These are phyloP conservation scores for Percina caprodes DNA, from an alignment of 2,113 vertebrate genomes.

Conservation along the genomic window DNA sequence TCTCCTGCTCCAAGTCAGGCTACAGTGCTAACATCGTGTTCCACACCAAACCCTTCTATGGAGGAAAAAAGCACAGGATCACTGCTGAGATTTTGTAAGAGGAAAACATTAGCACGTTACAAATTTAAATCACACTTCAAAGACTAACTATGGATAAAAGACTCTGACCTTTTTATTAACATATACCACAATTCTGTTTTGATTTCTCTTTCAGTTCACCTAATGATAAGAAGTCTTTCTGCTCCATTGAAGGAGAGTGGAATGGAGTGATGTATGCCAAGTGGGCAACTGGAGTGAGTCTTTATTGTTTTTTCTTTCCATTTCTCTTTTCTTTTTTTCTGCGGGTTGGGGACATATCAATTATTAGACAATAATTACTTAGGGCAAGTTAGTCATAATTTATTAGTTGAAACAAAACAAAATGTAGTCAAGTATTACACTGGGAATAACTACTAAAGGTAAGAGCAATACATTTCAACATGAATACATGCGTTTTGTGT, in stretches of 20 bases:
- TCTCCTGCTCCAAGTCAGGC: conserved; percentile 96
- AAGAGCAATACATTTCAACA: neutral
- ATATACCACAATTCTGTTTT: neutral
- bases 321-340: neutral
- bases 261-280: conserved; percentile 98
- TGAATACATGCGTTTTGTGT: neutral
- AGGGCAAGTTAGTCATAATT: neutral
- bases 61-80: conserved; percentile 98
- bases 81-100: conserved; percentile 99
- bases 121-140: neutral
- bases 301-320: neutral
- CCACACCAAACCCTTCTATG: conserved; percentile 99
- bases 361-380: neutral
- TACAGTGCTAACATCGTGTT: conserved; percentile 95
- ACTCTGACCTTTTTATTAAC: neutral
- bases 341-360: neutral
- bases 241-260: conserved; percentile 98
- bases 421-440: neutral
- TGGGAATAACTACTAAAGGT: neutral
- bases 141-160: neutral
- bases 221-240: conserved; percentile 98
- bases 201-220: conserved; percentile 86
- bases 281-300: conserved; percentile 91
- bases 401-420: neutral
- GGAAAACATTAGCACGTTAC: neutral